Conservation (phyloP, 2,888 invertebrate species). For the Cosmia trapezina region DNA sequence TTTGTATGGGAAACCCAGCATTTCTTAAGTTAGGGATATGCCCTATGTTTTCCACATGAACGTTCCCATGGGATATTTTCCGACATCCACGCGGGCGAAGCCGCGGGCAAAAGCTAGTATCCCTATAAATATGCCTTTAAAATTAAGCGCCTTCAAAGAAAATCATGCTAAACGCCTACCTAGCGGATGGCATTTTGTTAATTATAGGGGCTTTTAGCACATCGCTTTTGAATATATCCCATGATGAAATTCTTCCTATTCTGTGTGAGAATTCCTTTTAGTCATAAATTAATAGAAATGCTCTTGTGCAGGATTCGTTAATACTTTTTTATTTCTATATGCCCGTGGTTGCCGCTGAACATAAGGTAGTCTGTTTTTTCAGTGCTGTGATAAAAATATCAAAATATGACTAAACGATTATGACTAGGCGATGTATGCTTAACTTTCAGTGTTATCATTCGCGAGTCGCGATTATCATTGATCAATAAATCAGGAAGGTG, state of each 20-base stretch:
- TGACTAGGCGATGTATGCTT: no score
- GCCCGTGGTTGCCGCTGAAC: neutral
- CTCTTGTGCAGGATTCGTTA: constrained; percentile 11
- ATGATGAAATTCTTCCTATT: constrained; percentile 43
- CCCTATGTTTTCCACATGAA: no score
- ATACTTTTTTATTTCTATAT: neutral
- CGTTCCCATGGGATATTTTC: no score
- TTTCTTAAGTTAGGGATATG: no score
- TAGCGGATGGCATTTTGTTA: constrained; percentile 59
- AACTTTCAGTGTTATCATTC: neutral
- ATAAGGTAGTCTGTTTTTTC: neutral
- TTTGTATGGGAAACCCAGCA: no score
- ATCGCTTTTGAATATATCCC: constrained; percentile 32
- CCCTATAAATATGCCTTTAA: constrained; percentile 13
- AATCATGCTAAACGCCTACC: constrained; percentile 49
- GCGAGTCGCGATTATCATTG: neutral
- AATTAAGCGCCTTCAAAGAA: constrained; percentile 18
- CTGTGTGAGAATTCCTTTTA: constrained; percentile 26
- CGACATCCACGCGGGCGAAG: no score
- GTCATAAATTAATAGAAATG: constrained; percentile 27
- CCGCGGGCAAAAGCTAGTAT: no score
- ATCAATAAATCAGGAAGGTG: neutral
- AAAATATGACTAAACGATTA: neutral
- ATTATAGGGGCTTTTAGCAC: constrained; percentile 53
- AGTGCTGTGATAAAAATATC: neutral